Percentiles rank a stretch among this genome's conserved stretches.
These are phyloP conservation scores for Accipiter cooperii DNA, from an alignment of 2,113 vertebrate genomes.

Conservation along the genomic window DNA sequence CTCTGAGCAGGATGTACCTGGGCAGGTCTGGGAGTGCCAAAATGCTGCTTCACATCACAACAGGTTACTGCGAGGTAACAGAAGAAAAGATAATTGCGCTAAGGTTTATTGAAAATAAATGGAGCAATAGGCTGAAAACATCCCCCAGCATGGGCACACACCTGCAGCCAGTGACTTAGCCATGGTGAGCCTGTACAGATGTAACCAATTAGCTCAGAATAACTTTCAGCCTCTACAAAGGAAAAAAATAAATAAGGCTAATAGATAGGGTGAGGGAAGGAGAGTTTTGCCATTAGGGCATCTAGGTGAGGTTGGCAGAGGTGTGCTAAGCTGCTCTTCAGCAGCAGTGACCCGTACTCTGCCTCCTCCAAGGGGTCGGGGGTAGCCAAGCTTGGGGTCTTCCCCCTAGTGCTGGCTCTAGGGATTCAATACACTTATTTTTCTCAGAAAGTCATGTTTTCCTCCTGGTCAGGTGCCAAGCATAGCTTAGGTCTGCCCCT, in stretches of 20 bases:
- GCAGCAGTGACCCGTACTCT: not conserved
- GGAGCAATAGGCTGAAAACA: not conserved
- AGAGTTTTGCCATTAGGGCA: not conserved
- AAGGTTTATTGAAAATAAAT: not conserved
- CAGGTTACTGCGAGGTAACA: not conserved
- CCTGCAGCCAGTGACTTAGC: not conserved
- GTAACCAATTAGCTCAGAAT: not conserved
- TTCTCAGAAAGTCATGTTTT: not conserved
- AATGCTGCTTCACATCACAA: fast-evolving
- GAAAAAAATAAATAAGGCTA: not conserved
- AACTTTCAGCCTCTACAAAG: not conserved
- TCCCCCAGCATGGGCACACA: not conserved
- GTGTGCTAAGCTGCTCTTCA: not conserved
- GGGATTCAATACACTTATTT: not conserved
- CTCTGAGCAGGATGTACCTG: not conserved
- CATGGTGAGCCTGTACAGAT: fast-evolving
- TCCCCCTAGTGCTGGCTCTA: not conserved
- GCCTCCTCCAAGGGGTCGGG: fast-evolving
- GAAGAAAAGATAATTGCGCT: not conserved
- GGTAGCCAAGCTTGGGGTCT: too few species aligned
- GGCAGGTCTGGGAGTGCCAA: not conserved
- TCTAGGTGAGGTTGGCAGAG: not conserved
- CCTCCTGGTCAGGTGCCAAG: not conserved
- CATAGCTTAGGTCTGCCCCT: not conserved
- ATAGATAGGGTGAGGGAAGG: not conserved